phyloP scores from a whole-genome alignment of 2,797 vertebrate genomes.

The Paedocypris micromegethes region DNA sequence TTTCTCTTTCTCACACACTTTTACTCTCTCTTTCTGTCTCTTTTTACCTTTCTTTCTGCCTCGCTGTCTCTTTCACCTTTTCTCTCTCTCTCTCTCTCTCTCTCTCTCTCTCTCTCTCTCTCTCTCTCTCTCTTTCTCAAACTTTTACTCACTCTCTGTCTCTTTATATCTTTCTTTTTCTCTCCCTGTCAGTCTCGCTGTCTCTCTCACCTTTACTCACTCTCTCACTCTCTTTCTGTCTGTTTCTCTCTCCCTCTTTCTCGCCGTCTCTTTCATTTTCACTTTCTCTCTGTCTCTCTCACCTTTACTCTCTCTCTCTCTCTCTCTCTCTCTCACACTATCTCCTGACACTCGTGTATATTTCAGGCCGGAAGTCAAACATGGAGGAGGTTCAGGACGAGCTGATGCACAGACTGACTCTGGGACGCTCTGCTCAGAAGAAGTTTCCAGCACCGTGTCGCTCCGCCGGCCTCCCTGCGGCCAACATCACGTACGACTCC shows the following conservation, averaged over 20 bases:
- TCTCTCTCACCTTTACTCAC: no score
- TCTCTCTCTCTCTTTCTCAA: no score
- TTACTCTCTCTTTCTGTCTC: no score
- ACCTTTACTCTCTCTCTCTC: no score
- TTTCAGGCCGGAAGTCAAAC: constrained; percentile 87
- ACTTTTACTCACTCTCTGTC: no score
- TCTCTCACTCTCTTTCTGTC: not conserved
- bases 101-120: no score
- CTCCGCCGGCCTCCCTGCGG: constrained; percentile 39
- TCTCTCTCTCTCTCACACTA: not conserved
- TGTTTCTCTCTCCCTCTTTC: constrained; percentile 46
- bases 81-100: no score
- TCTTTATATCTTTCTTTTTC: not conserved
- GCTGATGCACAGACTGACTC: constrained; percentile 85
- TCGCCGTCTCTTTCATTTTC: not conserved
- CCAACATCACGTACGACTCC: constrained; percentile 84
- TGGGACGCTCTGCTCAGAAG: constrained; percentile 85
- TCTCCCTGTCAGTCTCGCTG: not conserved
- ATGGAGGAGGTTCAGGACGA: constrained; percentile 98
- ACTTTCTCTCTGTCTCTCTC: not conserved
- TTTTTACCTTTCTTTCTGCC: no score
- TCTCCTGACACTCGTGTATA: not conserved
- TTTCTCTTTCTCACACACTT: no score
- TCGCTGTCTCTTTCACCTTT: no score
- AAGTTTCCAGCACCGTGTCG: constrained; percentile 76